Evolutionary conservation across 2,888 invertebrate genomes (phyloP).

Genomic region (Tetramorium bicarinatum): DNA sequence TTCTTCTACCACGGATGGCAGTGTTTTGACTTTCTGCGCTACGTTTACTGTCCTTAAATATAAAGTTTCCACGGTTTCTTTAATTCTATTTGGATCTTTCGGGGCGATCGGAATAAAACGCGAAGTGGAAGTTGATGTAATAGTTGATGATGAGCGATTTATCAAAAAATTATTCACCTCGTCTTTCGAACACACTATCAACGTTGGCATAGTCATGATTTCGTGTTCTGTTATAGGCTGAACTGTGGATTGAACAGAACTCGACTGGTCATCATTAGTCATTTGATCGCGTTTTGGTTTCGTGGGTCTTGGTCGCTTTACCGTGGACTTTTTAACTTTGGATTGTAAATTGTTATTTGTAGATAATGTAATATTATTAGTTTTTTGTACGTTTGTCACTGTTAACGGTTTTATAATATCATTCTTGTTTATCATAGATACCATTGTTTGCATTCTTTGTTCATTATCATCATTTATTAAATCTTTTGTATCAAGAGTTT

Average conservation of each 20-base stretch:
- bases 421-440: constrained; percentile 15
- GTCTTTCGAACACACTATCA: constrained; percentile 80
- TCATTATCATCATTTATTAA: not conserved
- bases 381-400: not conserved
- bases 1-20: constrained; percentile 42
- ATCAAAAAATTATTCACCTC: constrained; percentile 70
- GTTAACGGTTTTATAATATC: constrained; percentile 13
- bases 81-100: constrained; percentile 67
- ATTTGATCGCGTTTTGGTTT: constrained; percentile 58
- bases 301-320: constrained; percentile 54
- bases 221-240: constrained; percentile 37
- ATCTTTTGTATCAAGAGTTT: constrained; percentile 47
- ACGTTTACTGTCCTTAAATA: constrained; percentile 74
- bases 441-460: constrained; percentile 26
- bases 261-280: constrained; percentile 7
- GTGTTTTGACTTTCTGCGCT: constrained; percentile 55
- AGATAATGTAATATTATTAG: not conserved
- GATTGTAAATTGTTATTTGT: constrained; percentile 45
- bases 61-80: constrained; percentile 50
- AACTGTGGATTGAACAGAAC: not conserved
- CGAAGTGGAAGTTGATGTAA: constrained; percentile 61
- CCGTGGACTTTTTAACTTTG: constrained; percentile 55
- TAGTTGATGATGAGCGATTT: constrained; percentile 26
- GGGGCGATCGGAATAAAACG: constrained; percentile 81
- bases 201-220: constrained; percentile 76